Evolutionary conservation across 2,797 vertebrate species (phyloP).

Genomic region (Lophura swinhoii): DNA sequence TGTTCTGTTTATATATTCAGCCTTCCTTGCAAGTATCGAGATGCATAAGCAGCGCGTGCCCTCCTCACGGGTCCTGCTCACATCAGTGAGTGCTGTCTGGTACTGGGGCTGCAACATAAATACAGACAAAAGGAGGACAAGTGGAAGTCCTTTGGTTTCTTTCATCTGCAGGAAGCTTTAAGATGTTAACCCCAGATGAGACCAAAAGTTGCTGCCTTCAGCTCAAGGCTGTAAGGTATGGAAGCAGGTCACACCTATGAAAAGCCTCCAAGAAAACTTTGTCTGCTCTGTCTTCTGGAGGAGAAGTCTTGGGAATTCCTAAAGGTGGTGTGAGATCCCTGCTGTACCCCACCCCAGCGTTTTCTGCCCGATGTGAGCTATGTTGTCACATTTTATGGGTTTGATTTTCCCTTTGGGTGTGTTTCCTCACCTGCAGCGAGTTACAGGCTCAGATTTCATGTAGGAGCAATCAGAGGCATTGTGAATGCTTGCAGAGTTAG

Average conservation of each 20-base stretch:
- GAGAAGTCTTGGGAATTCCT: background rate
- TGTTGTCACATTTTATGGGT: background rate
- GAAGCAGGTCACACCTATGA: background rate
- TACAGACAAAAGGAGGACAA: background rate
- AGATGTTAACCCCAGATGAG: background rate
- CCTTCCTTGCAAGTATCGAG: background rate
- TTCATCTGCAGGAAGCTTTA: background rate
- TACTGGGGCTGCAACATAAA: background rate
- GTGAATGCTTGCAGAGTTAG: background rate
- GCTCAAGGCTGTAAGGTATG: background rate
- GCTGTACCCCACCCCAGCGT: background rate
- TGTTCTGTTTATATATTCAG: background rate
- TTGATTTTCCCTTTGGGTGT: background rate
- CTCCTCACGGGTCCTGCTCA: background rate
- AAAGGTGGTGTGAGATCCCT: background rate
- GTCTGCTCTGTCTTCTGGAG: background rate
- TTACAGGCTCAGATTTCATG: background rate
- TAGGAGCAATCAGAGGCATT: background rate
- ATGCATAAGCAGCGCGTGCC: rapidly evolving
- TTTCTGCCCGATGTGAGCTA: background rate
- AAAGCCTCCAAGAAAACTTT: background rate
- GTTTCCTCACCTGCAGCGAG: background rate
- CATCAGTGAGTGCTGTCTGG: background rate
- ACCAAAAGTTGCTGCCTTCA: background rate
- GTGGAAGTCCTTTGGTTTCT: background rate